Evolutionary conservation across 1,140 invertebrate genomes (phyloP), one percentile per base, ranked within the genome.

Genomic region (Ceratosolen solmsi): DNA sequence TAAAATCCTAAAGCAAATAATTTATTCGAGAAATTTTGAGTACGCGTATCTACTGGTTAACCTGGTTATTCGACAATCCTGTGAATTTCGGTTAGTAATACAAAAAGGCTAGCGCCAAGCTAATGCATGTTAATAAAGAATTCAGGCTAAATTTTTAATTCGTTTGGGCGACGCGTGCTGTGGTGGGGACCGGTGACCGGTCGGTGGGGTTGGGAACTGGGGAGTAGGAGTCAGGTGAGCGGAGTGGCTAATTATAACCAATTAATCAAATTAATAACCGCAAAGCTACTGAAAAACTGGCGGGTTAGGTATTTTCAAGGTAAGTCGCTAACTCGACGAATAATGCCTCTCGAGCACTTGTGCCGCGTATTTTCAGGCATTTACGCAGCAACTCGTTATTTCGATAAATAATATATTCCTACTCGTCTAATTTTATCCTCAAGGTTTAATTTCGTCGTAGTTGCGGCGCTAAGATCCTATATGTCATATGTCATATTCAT

Each of bases 391-490:
- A 81, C 68, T 81, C 58, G n/a, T n/a, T n/a, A 58, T 56, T 75
- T 75, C 79, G 15, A 81, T 81, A 75, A 60, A 74, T 82, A 77
- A 82, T 76, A 71, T 71, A 76, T 76, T 38, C 60, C 63, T 46
- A 78, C 68, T 71, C 68, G 30, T 82, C 81, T 82, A 82, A 78
- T 82, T 82, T 76, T 72, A 75, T 78, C 81, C 33, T 49, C 80
- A 82, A 82, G 81, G 81, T 78, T 82, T 82, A 70, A 82, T 76
- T 82, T 63, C 75, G 51, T 76, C 73, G 80, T 56, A 75, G 51
- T 17, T 27, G 72, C 11, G 71, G 46, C 27, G 27, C 27, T 22
- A 68, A 38, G 72, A 75, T 81, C 70, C 38, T 80, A 63, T n/a
- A n/a, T n/a, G n/a, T n/a, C n/a, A n/a, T n/a, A n/a, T 73, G 72